Base-by-base conservation (phyloP, 2,888 invertebrate genomes). In the Coleophora deauratella region DNA sequence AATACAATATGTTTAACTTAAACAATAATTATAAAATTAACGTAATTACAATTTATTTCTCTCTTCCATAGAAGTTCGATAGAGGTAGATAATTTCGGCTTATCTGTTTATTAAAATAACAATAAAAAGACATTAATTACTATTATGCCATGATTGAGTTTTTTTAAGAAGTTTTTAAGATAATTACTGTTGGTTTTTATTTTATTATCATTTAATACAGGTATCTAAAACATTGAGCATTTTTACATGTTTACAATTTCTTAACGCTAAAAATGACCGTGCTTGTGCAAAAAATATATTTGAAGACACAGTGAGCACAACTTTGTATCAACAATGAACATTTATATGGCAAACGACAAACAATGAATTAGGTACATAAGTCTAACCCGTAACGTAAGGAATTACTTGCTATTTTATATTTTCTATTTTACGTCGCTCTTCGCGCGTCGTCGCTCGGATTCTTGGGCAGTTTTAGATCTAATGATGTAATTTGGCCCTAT, bases 301-400 rank as follows among this genome's bases (percentile, higher is more conserved):
- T 64, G 61, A 64, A 63, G 66, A 66, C 60, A 60, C 57, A 59
- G 68, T 75, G 71, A 74, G 66, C 70, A 75, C 66, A 70, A 68
- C 62, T 72, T 72, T 56, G 54, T 66, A 67, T 59, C 63, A 77
- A 81, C 76, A 77, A 78, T 66, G 62, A 75, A 79, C 71, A 73
- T 64, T 66, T 80, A 84, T 84, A 84, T 84, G 82, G 81, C 82
- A 77, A 73, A 72, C 60, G 59, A 67, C 63, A 73, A 75, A 76
- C 68, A 68, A 63, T 66, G 61, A 62, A 59, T 35, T 21, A 9
- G 35, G 8, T 21, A 35, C 36, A 69, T 67, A 63, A 66, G 62
- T 71, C 62, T 73, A 74, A 78, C 72, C 72, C 71, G 74, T 79
- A 79, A 72, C 54, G 52, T 60, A 70, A 71, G 65, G 64, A 69